Evolutionary conservation across 1,140 invertebrate species (phyloP).

Genomic region (Notospermus geniculatus): DNA sequence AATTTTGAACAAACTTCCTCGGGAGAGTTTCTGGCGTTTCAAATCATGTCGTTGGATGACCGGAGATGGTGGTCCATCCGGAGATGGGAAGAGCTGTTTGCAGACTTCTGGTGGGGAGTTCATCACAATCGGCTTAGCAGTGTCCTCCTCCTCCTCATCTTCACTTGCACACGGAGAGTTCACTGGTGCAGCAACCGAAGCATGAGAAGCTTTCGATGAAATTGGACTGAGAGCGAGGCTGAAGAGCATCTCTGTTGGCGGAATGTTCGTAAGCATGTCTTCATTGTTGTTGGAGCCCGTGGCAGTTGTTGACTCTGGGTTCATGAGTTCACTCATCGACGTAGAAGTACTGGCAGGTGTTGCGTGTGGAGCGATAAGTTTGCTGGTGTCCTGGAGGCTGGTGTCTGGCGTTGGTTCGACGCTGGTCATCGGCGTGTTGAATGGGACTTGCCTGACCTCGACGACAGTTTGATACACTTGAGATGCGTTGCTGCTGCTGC

Average conservation of each 20-base stretch:
- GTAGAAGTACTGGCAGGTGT: not conserved
- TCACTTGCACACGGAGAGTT: too few relatives aligned
- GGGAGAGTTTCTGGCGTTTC: too few relatives aligned
- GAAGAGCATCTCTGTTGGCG: not conserved
- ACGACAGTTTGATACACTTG: not conserved
- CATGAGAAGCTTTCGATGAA: too few relatives aligned
- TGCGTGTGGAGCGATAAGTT: not conserved
- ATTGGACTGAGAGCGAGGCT: too few relatives aligned
- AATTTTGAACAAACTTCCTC: too few relatives aligned
- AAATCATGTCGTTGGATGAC: too few relatives aligned
- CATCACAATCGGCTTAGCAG: too few relatives aligned
- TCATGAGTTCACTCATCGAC: slow-evolving; percentile 12
- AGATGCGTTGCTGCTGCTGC: slow-evolving; percentile 9
- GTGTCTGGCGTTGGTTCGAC: slow-evolving; percentile 1
- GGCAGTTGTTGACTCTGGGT: not conserved
- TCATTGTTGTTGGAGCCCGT: not conserved
- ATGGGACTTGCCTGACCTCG: not conserved
- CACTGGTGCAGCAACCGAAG: too few relatives aligned
- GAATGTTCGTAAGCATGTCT: not conserved
- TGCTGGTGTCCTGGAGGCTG: not conserved
- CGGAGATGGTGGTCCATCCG: too few relatives aligned
- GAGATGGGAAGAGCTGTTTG: too few relatives aligned
- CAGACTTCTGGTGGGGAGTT: too few relatives aligned
- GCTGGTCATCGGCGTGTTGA: slow-evolving; percentile 1
- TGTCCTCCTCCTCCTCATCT: too few relatives aligned